phyloP scores from a whole-genome alignment of 92 coral and sea anemone genomes.

The Micromussa lordhowensis region DNA sequence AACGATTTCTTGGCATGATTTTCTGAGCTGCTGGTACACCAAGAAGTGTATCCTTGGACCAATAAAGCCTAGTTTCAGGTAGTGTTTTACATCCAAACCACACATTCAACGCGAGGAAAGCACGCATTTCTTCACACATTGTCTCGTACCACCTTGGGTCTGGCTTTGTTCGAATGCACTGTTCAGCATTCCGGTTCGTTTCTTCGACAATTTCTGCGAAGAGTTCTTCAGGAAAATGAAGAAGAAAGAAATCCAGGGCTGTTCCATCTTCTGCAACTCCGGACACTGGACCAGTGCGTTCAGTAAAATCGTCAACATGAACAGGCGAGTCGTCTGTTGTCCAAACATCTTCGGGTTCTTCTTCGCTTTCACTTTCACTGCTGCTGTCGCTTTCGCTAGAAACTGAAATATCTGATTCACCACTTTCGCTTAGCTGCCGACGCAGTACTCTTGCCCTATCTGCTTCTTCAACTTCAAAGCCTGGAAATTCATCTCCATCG shows the following conservation, averaged over 20 bases:
- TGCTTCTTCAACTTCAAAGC: slow-evolving; percentile 34
- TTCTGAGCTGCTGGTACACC: slow-evolving; percentile 34
- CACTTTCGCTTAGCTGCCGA: not conserved
- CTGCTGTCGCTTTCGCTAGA: slow-evolving; percentile 34
- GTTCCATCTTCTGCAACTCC: slow-evolving; percentile 61
- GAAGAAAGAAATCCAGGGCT: slow-evolving; percentile 50
- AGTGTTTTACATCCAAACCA: slow-evolving; percentile 44
- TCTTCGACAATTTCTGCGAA: slow-evolving; percentile 39
- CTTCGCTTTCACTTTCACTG: slow-evolving; percentile 30
- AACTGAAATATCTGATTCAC: slow-evolving; percentile 52
- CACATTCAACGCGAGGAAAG: slow-evolving; percentile 32
- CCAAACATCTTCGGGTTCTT: slow-evolving; percentile 35
- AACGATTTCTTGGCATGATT: slow-evolving; percentile 40
- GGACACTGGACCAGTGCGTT: slow-evolving; percentile 44
- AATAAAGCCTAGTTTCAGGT: slow-evolving; percentile 41
- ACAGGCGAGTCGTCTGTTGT: slow-evolving; percentile 17
- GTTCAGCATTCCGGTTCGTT: slow-evolving; percentile 52
- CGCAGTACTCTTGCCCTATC: slow-evolving; percentile 13
- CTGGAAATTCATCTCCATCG: slow-evolving; percentile 53
- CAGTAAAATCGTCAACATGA: slow-evolving; percentile 15
- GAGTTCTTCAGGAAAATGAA: slow-evolving; percentile 36
- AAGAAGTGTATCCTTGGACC: slow-evolving; percentile 35
- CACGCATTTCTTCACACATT: slow-evolving; percentile 39
- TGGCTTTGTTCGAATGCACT: slow-evolving; percentile 42
- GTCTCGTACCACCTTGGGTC: slow-evolving; percentile 32